A percentile compares a stretch with the other conserved stretches of the same genome.
These are phyloP conservation scores for Phaethon lepturus DNA, from an alignment of 2,113 vertebrate species.

Conservation along the genomic window DNA sequence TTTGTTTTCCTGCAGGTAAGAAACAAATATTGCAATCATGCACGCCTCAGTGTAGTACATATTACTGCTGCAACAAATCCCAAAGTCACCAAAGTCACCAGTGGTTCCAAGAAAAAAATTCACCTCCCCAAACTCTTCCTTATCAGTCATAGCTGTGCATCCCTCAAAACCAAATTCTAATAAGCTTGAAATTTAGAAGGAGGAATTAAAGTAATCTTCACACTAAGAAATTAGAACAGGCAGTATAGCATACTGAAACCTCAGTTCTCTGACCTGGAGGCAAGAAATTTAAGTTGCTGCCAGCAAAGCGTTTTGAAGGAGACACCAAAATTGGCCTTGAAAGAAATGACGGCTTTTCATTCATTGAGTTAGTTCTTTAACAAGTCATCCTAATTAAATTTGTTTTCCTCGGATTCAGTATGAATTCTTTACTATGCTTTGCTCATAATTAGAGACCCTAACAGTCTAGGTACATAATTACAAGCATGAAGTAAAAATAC, in stretches of 20 bases:
- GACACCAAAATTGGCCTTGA: neutral
- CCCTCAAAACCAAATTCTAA: neutral
- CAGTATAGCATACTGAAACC: neutral
- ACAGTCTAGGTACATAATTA: neutral
- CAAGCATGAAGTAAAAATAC: neutral
- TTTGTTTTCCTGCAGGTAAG: neutral
- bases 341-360: neutral
- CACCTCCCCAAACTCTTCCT: neutral
- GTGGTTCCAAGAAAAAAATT: neutral
- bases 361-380: neutral
- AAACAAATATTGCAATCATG: neutral
- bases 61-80: neutral
- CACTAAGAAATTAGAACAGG: neutral
- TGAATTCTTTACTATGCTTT: neutral
- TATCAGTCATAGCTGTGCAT: neutral
- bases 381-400: neutral
- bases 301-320: neutral
- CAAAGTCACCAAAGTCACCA: neutral
- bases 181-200: neutral
- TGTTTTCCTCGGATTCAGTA: neutral
- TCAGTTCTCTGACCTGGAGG: neutral
- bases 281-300: neutral
- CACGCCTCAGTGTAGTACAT: neutral
- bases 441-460: neutral
- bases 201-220: neutral